phyloP scores from a whole-genome alignment of 2,888 invertebrate genomes.

The Ethmia dodecea region DNA sequence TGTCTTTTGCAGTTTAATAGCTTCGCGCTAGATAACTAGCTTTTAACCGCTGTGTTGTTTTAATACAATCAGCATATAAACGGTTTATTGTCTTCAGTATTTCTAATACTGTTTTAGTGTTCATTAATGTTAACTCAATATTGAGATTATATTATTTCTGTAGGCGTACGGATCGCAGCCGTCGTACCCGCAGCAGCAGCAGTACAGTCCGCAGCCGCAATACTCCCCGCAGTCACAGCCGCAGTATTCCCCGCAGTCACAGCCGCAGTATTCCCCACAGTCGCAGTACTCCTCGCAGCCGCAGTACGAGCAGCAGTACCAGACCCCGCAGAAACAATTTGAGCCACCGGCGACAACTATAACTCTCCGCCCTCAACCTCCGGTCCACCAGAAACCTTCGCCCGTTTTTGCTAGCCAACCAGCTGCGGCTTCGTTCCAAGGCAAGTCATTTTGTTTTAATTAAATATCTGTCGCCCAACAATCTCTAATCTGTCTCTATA shows the following conservation, averaged over 20 bases:
- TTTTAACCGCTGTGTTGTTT: background rate
- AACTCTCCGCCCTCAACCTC: constrained; percentile 84
- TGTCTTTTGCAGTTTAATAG: constrained; percentile 1
- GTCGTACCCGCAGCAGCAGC: constrained; percentile 26
- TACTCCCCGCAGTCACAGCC: constrained; percentile 23
- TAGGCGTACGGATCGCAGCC: constrained; percentile 34
- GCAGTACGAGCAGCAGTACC: constrained; percentile 73
- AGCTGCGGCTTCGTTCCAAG: constrained; percentile 84
- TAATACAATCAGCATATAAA: background rate
- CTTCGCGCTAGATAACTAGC: constrained; percentile 1
- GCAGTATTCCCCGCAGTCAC: constrained; percentile 20
- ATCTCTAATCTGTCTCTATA: too few relatives aligned
- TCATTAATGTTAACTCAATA: background rate
- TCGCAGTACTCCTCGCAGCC: constrained; percentile 42
- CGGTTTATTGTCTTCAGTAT: background rate
- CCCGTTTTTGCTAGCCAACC: constrained; percentile 89
- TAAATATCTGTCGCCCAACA: too few relatives aligned
- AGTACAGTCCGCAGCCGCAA: constrained; percentile 31
- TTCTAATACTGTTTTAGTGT: too few relatives aligned
- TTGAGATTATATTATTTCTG: constrained; percentile 1
- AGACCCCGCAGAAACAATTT: constrained; percentile 74
- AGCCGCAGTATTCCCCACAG: constrained; percentile 37
- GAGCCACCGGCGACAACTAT: constrained; percentile 84
- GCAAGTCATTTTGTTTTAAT: too few relatives aligned
- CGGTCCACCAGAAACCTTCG: constrained; percentile 85